Evolutionary conservation across 2,113 vertebrate species (phyloP).

Genomic region (Lynx canadensis): DNA sequence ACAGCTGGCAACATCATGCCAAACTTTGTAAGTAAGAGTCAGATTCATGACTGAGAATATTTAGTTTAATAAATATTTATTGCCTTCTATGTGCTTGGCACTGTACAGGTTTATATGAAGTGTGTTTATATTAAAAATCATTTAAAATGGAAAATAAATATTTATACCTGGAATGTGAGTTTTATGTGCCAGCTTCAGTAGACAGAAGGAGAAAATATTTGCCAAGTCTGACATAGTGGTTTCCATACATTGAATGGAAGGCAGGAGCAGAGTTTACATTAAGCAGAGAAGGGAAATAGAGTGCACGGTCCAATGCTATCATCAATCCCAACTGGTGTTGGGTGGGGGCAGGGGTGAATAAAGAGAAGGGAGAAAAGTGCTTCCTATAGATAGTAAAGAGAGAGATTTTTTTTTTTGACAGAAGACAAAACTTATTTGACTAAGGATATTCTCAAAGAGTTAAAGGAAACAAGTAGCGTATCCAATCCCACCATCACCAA

Average conservation of each 20-base stretch:
- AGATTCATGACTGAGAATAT: neutral
- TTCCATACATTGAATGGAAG: neutral
- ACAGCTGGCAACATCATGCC: neutral
- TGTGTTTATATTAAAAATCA: neutral
- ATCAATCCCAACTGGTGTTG: rapidly evolving
- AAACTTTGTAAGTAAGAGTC: neutral
- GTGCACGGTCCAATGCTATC: neutral
- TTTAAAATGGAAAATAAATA: conserved; percentile 40
- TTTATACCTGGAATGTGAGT: neutral
- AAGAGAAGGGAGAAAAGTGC: neutral
- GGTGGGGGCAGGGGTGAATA: neutral
- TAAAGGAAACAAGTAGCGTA: neutral
- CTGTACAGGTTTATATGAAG: neutral
- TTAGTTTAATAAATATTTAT: conserved; percentile 20
- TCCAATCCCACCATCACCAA: neutral
- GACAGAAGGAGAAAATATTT: neutral
- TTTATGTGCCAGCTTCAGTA: neutral
- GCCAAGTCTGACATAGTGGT: neutral
- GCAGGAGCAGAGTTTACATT: neutral
- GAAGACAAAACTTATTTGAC: neutral
- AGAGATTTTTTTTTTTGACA: neutral
- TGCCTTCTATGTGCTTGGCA: neutral
- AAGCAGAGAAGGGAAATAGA: neutral
- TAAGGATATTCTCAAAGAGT: neutral
- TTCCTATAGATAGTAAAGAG: neutral